Evolutionary conservation across 1,140 invertebrate genomes (phyloP), one percentile per base, ranked within the genome.

Genomic region (Bombus cullumanus): DNA sequence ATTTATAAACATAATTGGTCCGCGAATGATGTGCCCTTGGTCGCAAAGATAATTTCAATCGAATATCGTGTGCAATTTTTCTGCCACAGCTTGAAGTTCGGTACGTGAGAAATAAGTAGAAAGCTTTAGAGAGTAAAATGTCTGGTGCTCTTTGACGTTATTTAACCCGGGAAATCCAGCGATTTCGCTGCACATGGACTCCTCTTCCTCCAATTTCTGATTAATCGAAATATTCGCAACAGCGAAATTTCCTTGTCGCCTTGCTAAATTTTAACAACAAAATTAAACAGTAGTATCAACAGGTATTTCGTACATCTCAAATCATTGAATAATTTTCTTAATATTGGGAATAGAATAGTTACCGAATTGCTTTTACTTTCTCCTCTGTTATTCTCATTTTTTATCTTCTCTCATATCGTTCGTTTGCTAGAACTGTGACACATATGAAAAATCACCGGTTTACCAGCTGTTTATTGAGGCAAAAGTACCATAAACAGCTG

Each of bases 91-190:
- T 74, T 43, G 84, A 85, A 76, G 82, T 80, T 73, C 43, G 81
- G 41, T 62, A 34, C 68, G 34, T 85, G 59, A 86, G 83, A 88
- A 91, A 28, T 47, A 41, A 79, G 66, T 43, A 74, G 57, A 80
- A 74, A 73, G 66, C 18, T 74, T 74, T 57, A 37, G 31, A 78
- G 39, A 66, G 71, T 87, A 82, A 88, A 89, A 89, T 89, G 88
- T 83, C 88, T n/a, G 31, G 43, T 31, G 43, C 53, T 62, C 66
- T 79, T 31, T 80, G 64, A 86, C 43, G 64, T 39, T 12, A 62
- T 81, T 81, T 80, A 68, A 66, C 41, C 53, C 37, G 47, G 68
- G 22, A 31, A 69, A 73, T 81, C 31, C 43, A 68, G 59, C 28
- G n/a, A 43, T 59, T 81, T 77, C n/a, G 47, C 10, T 69, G 57